These are phyloP conservation scores for Philypnodon macrostomus DNA, from an alignment of 2,797 vertebrate genomes.

Conservation along the genomic window DNA sequence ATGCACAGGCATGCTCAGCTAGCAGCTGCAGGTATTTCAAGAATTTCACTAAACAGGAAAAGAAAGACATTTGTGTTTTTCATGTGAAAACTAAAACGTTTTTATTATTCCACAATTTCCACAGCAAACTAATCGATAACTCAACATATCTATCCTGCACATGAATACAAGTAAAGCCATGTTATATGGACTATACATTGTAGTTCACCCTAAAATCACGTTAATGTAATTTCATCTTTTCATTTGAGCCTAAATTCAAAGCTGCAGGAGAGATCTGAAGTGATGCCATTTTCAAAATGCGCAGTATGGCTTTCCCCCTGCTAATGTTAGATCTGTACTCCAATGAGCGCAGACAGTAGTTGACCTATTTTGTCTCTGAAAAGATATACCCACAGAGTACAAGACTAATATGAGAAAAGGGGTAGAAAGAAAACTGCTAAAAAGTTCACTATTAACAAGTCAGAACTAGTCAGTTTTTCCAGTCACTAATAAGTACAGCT, in stretches of 20 bases:
- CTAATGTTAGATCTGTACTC: slow-evolving; percentile 8
- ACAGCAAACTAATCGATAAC: too few relatives aligned
- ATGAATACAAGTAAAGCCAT: too few relatives aligned
- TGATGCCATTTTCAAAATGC: slow-evolving; percentile 6
- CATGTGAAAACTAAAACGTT: background rate
- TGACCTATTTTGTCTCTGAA: slow-evolving; percentile 11
- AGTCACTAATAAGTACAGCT: background rate
- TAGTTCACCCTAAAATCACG: too few relatives aligned
- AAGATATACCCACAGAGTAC: background rate
- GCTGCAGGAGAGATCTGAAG: background rate
- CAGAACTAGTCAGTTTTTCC: background rate
- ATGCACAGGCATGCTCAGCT: slow-evolving; percentile 5
- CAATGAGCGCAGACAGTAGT: slow-evolving; percentile 1
- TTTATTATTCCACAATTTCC: too few relatives aligned
- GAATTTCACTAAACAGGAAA: slow-evolving; percentile 48
- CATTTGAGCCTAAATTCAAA: background rate
- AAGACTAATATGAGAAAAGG: slow-evolving; percentile 1
- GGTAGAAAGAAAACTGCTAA: slow-evolving; percentile 1
- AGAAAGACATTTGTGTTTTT: slow-evolving; percentile 12
- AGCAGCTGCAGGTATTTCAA: slow-evolving; percentile 45
- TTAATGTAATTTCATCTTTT: background rate
- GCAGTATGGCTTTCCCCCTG: slow-evolving; percentile 1
- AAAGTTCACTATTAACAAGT: background rate
- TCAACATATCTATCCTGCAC: too few relatives aligned
- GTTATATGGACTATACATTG: too few relatives aligned